Evolutionary conservation across 2,797 vertebrate genomes (phyloP).

Genomic region (Crenichthys baileyi): DNA sequence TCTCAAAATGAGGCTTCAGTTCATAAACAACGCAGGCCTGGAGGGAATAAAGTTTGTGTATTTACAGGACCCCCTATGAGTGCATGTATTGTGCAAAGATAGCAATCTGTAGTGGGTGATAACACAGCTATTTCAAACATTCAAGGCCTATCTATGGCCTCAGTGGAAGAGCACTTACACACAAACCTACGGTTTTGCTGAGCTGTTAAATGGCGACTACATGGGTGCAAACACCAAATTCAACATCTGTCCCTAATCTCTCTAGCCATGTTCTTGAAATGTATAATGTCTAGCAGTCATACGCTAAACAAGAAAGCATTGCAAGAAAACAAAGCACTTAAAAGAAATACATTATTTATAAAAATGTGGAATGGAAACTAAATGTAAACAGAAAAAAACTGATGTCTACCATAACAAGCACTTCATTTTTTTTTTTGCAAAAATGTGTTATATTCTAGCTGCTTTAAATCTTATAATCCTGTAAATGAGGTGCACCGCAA

Average conservation of each 20-base stretch:
- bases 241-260: conserved; percentile 58
- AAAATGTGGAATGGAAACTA: conserved; percentile 12
- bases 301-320: not conserved
- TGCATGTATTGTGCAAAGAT: conserved; percentile 34
- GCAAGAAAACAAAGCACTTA: not conserved
- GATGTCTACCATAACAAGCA: no score
- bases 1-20: conserved; percentile 25
- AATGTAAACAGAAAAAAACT: conserved; percentile 17
- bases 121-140: conserved; percentile 56
- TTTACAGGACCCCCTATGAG: conserved; percentile 18
- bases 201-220: conserved; percentile 36
- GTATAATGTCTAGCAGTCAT: conserved; percentile 17
- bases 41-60: conserved; percentile 31
- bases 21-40: conserved; percentile 51
- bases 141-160: conserved; percentile 56
- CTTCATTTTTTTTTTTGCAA: not conserved
- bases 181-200: conserved; percentile 18
- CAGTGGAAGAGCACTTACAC: conserved; percentile 19
- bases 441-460: not conserved
- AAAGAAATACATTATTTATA: not conserved
- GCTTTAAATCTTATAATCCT: not conserved
- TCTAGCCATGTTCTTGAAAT: conserved; percentile 54
- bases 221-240: conserved; percentile 42
- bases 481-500: not conserved
- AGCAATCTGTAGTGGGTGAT: conserved; percentile 50